phyloP scores from a whole-genome alignment of 2,797 vertebrate genomes.

The Podarcis siculus region DNA sequence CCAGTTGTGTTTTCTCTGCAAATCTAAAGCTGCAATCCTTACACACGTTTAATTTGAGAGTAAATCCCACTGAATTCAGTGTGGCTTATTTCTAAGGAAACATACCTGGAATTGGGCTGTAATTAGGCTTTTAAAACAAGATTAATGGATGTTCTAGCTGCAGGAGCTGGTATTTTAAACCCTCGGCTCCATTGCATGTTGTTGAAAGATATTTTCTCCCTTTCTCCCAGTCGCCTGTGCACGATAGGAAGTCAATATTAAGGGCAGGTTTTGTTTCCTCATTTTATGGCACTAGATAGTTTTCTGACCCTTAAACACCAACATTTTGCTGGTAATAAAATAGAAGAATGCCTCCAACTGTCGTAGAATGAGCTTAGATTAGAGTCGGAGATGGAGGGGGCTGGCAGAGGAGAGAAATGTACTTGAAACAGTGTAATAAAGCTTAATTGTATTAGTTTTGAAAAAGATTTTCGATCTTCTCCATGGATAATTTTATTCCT shows the following conservation, averaged over 20 bases:
- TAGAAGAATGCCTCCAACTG: slow-evolving; percentile 49
- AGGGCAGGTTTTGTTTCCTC: slow-evolving; percentile 52
- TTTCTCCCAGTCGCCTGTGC: slow-evolving; percentile 10
- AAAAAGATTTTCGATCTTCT: slow-evolving; percentile 75
- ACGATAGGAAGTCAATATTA: slow-evolving; percentile 54
- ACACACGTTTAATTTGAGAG: not conserved
- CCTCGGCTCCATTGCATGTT: not conserved
- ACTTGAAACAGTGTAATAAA: slow-evolving; percentile 69
- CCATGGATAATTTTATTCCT: slow-evolving; percentile 77
- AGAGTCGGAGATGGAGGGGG: slow-evolving; percentile 51
- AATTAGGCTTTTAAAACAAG: slow-evolving; percentile 25
- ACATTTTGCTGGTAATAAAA: slow-evolving; percentile 65
- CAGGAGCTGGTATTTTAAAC: not conserved
- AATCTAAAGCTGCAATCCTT: not conserved
- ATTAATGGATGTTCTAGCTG: slow-evolving; percentile 25
- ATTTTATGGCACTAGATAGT: slow-evolving; percentile 49
- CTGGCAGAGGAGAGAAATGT: slow-evolving; percentile 59
- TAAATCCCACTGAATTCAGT: not conserved
- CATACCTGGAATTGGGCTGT: not conserved
- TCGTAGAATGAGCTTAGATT: slow-evolving; percentile 47
- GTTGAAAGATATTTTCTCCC: slow-evolving; percentile 24
- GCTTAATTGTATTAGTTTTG: slow-evolving; percentile 78
- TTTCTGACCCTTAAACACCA: slow-evolving; percentile 70
- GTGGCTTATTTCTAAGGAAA: not conserved
- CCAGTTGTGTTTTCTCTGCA: slow-evolving; percentile 19